Evolutionary conservation across 1,140 invertebrate species (phyloP).

Genomic region (Gonatopus flavifemur): DNA sequence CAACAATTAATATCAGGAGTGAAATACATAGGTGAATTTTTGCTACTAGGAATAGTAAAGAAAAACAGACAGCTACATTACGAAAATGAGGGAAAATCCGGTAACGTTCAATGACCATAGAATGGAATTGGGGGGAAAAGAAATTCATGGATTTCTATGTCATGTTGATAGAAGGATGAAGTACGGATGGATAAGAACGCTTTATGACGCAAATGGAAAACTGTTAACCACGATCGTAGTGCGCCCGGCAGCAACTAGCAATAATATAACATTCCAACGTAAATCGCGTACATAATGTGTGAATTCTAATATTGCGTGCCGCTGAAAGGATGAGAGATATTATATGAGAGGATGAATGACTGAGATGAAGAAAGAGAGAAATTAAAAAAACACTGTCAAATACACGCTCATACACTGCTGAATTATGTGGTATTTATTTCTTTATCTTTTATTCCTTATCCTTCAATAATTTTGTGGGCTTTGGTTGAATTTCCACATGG

Average conservation of each 20-base stretch:
- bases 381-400: conserved; percentile 52
- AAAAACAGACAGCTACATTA: not conserved
- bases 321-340: conserved; percentile 45
- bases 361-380: conserved; percentile 20
- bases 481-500: too few relatives aligned
- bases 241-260: conserved; percentile 49
- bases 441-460: conserved; percentile 17
- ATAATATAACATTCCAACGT: conserved; percentile 52
- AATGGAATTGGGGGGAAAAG: conserved; percentile 2
- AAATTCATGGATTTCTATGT: conserved; percentile 13
- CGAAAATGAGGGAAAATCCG: conserved; percentile 1
- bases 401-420: conserved; percentile 57
- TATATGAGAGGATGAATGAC: too few relatives aligned
- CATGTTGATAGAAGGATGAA: too few relatives aligned
- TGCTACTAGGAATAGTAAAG: conserved; percentile 13
- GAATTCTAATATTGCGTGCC: conserved; percentile 51
- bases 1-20: conserved; percentile 7
- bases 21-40: conserved; percentile 22
- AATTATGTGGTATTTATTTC: conserved; percentile 28
- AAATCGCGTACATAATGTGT: conserved; percentile 47
- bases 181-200: conserved; percentile 6
- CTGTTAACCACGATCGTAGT: conserved; percentile 33
- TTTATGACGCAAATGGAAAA: conserved; percentile 2
- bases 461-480: too few relatives aligned
- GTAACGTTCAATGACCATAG: conserved; percentile 16